Conservation (phyloP, 2,113 vertebrate genomes). For the Sminthopsis crassicaudata region DNA sequence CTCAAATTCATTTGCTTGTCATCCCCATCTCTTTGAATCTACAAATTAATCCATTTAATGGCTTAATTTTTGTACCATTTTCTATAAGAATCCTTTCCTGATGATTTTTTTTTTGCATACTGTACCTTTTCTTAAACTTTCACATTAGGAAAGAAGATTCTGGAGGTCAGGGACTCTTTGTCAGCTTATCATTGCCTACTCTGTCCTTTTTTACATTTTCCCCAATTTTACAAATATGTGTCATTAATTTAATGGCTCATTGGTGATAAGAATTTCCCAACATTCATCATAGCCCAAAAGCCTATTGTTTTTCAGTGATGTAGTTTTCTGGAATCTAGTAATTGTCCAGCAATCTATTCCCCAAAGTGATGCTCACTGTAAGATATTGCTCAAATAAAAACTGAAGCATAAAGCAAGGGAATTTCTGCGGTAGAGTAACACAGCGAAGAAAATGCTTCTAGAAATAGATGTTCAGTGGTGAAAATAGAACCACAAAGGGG, state of each 20-base stretch:
- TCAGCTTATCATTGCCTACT: background rate
- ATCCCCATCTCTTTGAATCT: background rate
- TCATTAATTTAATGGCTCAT: background rate
- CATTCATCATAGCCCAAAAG: constrained; percentile 20
- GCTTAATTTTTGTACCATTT: background rate
- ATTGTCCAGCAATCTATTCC: background rate
- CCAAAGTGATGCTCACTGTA: constrained; percentile 28
- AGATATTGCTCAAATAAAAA: constrained; percentile 2
- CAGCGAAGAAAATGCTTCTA: constrained; percentile 52
- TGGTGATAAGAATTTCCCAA: constrained; percentile 17
- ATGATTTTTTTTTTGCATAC: background rate
- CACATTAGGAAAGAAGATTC: background rate
- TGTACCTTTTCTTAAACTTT: background rate
- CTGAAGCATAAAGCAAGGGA: constrained; percentile 12
- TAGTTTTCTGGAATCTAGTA: background rate
- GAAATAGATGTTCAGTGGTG: constrained; percentile 39
- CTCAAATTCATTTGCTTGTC: background rate
- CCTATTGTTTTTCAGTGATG: background rate
- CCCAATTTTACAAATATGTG: background rate
- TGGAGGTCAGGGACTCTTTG: background rate
- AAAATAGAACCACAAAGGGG: constrained; percentile 44
- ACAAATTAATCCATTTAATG: background rate
- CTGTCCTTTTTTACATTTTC: background rate
- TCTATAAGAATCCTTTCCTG: background rate
- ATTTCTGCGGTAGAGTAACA: constrained; percentile 17